Base-by-base conservation (phyloP, 2,113 vertebrate species). In the Brevimyrus niger region DNA sequence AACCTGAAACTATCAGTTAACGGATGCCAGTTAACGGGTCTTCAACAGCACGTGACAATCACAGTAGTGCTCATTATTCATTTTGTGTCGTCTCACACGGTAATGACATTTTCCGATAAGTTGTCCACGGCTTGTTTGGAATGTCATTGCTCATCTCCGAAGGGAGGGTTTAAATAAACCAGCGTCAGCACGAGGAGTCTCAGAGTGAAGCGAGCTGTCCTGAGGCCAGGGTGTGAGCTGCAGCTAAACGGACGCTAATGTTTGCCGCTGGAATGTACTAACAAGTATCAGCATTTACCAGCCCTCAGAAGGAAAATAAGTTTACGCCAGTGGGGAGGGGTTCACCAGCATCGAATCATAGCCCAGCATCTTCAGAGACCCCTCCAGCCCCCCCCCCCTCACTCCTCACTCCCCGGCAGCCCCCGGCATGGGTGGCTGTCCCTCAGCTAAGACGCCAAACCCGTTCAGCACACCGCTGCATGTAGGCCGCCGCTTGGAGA, bases 211-310 rank as follows among this genome's bases (percentile, higher is more conserved):
- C 38, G 4, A 17, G 55, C 87, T 55, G 44, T 44, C 58, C 65
- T 15, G 6, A n/a, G 55, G 87, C 61, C 31, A 50, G 87, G 61
- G 87, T 35, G 87, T 88, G 87, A 88, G 61, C 15, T 0, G 1
- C 35, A 3, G 61, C 61, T n/a, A 48, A 88, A 73, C 61, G 6
- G 21, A 73, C 42, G 55, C 17, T 46, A 55, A 69, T 88, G 58
- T 69, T 65, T n/a, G 10, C 11, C 13, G 58, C 61, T 73, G 87
- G 61, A 88, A 88, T 88, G 87, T 23, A 48, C 42, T 55, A 89
- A 86, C 90, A 65, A 89, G 50, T 88, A 87, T 88, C 91, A 91
- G 90, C 90, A 92, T 88, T 89, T 89, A 90, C 76, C 31, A 73
- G 44, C 9, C 13, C 44, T 47, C 3, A 48, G 61, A 88, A 69